Evolutionary conservation across 2,797 vertebrate species (phyloP).

Genomic region (Cichlasoma orientale): DNA sequence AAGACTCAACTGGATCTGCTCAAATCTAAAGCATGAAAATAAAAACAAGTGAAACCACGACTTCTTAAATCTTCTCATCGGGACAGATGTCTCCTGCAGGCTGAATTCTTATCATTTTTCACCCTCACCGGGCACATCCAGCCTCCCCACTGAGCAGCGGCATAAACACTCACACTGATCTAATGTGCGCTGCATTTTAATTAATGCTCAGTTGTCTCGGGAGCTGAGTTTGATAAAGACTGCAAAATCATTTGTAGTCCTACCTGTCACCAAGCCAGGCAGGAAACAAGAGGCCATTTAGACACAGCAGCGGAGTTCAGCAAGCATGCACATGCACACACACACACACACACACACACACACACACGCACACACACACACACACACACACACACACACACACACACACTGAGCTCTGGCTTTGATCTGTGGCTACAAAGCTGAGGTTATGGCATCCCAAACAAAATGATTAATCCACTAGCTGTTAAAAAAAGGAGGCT

Average conservation of each 20-base stretch:
- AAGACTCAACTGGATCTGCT: constrained; percentile 24
- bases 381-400: background rate
- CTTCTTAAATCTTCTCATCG: constrained; percentile 43
- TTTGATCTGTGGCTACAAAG: constrained; percentile 39
- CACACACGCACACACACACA: background rate
- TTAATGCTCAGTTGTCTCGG: constrained; percentile 59
- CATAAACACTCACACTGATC: constrained; percentile 50
- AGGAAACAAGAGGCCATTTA: constrained; percentile 8
- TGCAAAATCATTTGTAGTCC: constrained; percentile 45
- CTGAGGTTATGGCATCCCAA: constrained; percentile 18
- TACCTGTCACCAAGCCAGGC: constrained; percentile 42
- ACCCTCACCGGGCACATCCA: constrained; percentile 34
- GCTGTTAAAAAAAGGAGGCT: background rate
- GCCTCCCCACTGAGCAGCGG: constrained; percentile 35
- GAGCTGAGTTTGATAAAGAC: constrained; percentile 40
- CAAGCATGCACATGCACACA: background rate
- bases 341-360: background rate
- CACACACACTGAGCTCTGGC: background rate
- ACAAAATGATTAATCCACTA: constrained; percentile 20
- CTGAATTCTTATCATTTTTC: constrained; percentile 36
- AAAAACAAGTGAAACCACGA: constrained; percentile 28
- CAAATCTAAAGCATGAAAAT: constrained; percentile 11
- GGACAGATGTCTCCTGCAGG: constrained; percentile 36
- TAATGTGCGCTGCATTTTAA: constrained; percentile 66
- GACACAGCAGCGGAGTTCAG: background rate